These are phyloP conservation scores for Cyprinodon brontotheroides DNA, from an alignment of 2,113 vertebrate genomes.

Conservation along the genomic window DNA sequence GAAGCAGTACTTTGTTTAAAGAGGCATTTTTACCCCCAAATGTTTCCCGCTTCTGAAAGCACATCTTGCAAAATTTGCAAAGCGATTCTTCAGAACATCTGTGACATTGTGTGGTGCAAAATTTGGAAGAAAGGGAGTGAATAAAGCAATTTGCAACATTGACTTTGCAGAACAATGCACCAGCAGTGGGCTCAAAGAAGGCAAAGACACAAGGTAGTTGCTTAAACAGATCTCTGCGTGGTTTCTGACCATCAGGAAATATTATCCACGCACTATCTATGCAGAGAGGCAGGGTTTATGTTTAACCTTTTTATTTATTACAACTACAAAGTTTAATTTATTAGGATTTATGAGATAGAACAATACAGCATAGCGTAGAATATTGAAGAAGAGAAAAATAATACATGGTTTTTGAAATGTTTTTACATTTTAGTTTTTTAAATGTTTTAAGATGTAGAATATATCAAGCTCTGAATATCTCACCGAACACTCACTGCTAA, in stretches of 20 bases:
- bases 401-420: no score
- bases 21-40: slow-evolving; percentile 57
- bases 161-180: not conserved
- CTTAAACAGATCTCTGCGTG: not conserved
- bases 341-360: not conserved
- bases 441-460: no score
- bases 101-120: slow-evolving; percentile 15
- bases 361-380: not conserved
- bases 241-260: not conserved
- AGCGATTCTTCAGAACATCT: slow-evolving; percentile 18
- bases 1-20: slow-evolving; percentile 70
- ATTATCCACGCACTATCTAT: not conserved
- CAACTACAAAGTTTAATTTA: not conserved
- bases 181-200: not conserved
- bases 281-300: not conserved
- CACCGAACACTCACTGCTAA: no score
- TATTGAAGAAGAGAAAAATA: not conserved
- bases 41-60: slow-evolving; percentile 49
- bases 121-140: not conserved
- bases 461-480: no score
- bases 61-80: slow-evolving; percentile 17
- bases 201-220: not conserved
- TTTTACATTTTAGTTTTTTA: no score
- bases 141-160: not conserved
- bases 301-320: not conserved